Conservation (phyloP, 2,797 vertebrate species). For the Oreonectes daqikongensis region DNA sequence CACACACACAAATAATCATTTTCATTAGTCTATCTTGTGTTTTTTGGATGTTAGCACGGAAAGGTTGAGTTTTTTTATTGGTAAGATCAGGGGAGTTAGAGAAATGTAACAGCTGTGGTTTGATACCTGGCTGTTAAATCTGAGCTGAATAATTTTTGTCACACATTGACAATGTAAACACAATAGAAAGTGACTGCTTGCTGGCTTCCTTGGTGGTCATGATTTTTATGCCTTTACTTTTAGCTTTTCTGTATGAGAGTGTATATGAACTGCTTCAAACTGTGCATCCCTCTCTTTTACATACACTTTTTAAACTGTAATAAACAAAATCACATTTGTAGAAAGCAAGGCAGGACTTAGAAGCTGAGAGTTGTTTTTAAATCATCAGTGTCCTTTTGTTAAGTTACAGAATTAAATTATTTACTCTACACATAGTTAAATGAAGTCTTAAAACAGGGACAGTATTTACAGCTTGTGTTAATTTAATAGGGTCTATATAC, state of each 20-base stretch:
- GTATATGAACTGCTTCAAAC: neutral
- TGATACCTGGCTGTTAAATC: neutral
- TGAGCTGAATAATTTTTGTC: neutral
- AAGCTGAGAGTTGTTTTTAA: neutral
- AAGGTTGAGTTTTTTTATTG: neutral
- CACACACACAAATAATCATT: neutral
- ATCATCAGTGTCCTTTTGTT: conserved; percentile 17
- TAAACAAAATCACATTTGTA: neutral
- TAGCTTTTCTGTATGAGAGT: conserved; percentile 13
- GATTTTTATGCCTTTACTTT: neutral
- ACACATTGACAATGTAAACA: neutral
- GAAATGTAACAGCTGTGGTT: neutral
- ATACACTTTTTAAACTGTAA: neutral
- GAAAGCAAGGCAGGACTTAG: conserved; percentile 1
- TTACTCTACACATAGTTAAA: conserved; percentile 9
- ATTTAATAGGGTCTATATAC: conserved; percentile 2
- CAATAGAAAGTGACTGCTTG: conserved; percentile 2
- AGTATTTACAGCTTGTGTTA: conserved; percentile 70
- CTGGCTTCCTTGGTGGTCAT: conserved; percentile 13
- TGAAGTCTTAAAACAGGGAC: conserved; percentile 29
- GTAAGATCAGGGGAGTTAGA: neutral
- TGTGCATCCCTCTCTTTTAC: neutral
- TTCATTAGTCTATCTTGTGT: conserved; percentile 1
- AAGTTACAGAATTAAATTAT: conserved; percentile 5
- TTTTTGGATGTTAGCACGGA: neutral